Evolutionary conservation across 2,797 vertebrate species (phyloP), one percentile per base, ranked within the genome.

Genomic region (Aldrovandia affinis): DNA sequence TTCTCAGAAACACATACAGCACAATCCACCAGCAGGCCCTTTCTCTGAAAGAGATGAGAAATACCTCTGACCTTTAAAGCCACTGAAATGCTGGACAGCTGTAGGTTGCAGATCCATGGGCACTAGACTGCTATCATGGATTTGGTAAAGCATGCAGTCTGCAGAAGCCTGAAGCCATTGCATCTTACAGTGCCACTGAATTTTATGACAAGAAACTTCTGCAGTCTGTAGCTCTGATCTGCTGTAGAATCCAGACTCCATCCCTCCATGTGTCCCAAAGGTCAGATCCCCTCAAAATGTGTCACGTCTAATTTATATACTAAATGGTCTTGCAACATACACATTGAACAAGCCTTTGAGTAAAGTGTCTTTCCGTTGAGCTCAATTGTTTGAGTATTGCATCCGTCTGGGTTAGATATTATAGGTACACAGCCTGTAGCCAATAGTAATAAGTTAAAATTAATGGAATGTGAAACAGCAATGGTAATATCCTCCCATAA

Each of bases 31-130:
- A 39, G n/a, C 54, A 81, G 59, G n/a, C 63, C 0, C 1, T 61
- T 88, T 91, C 39, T 84, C 92, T 91, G 89, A 86, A 88, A 78
- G 59, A 84, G 87, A 92, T 88, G 89, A 85, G 47, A 44, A 50
- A 52, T 44, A 47, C 77, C 77, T 78, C 50, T 78, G 77, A 78
- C 77, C 77, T 78, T 78, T 78, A 50, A 39, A 28, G 44, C 20
- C 33, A 28, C 75, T 10, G 75, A n/a, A 78, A 47, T 10, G 42
- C 42, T 78, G 75, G 2, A 25, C n/a, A 50, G 44, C 42, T 78
- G 42, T 52, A 50, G 44, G 77, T 14, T 28, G 36, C 9, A 28
- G 77, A 78, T 78, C 77, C 44, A 28, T 14, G 3, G 22, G 77
- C 77, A 54, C 25, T 28, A 52, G 30, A 10, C 75, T 47, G 42